A percentile compares a stretch with the other conserved stretches of the same genome.
Conservation (phyloP, 2,797 vertebrate genomes). For the Danio choprae region DNA sequence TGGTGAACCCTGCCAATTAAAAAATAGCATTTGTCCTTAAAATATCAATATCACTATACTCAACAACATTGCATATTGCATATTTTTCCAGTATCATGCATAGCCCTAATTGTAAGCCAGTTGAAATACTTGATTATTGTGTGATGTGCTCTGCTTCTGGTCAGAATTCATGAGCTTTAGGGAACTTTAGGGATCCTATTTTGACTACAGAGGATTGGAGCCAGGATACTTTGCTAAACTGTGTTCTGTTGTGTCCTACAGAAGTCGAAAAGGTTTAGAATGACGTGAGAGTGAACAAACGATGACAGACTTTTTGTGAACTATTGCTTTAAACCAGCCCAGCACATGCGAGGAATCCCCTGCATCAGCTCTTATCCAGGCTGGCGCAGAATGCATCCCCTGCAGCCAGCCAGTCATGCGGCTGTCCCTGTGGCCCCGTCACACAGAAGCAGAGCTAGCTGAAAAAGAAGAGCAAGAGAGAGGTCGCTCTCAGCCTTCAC, state of each 20-base stretch:
- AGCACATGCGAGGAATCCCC: slow-evolving; percentile 53
- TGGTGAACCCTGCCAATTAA: too few species aligned
- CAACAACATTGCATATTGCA: too few species aligned
- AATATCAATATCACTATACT: too few species aligned
- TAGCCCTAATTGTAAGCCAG: too few species aligned
- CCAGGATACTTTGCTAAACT: too few species aligned
- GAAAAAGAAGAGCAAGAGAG: slow-evolving; percentile 76
- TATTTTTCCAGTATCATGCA: too few species aligned
- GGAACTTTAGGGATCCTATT: too few species aligned
- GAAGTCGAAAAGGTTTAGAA: neutral
- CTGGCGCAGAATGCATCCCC: slow-evolving; percentile 52
- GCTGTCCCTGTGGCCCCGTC: slow-evolving; percentile 77
- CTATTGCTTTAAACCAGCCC: slow-evolving; percentile 2
- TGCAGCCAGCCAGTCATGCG: slow-evolving; percentile 42
- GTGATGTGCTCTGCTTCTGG: too few species aligned
- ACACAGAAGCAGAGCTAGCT: slow-evolving; percentile 76
- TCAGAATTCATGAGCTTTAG: too few species aligned
- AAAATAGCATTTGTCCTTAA: too few species aligned
- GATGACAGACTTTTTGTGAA: neutral
- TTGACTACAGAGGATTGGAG: too few species aligned
- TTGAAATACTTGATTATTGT: too few species aligned
- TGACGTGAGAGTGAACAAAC: neutral
- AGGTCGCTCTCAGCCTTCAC: slow-evolving; percentile 77
- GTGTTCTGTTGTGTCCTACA: neutral
- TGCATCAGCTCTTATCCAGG: slow-evolving; percentile 45